These are phyloP conservation scores for Parnassius mnemosyne DNA, from an alignment of 2,888 invertebrate species.

Conservation along the genomic window DNA sequence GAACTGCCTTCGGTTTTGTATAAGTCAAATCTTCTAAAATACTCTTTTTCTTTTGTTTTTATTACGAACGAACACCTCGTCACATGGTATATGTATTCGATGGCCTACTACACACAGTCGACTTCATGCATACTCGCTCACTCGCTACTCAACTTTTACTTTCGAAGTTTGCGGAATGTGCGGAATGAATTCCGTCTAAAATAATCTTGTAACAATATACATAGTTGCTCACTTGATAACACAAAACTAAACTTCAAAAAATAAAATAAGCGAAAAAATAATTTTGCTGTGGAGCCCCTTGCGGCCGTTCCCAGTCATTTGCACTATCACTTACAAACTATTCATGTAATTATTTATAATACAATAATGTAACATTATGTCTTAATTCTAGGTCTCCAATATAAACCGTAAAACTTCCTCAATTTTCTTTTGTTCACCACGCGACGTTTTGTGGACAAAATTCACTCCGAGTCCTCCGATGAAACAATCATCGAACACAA, in stretches of 20 bases:
- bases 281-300: conserved; percentile 31
- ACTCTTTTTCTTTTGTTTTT: conserved; percentile 37
- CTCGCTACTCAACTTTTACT: conserved; percentile 45
- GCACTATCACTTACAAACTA: conserved; percentile 74
- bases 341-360: conserved; percentile 50
- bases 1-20: conserved; percentile 30
- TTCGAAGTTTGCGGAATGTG: conserved; percentile 42
- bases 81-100: conserved; percentile 48
- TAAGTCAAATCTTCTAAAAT: conserved; percentile 36
- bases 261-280: conserved; percentile 39
- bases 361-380: conserved; percentile 72
- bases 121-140: conserved; percentile 33
- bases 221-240: conserved; percentile 3
- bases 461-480: conserved; percentile 47
- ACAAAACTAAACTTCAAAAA: conserved; percentile 14
- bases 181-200: conserved; percentile 32
- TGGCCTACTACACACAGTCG: conserved; percentile 28
- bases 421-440: conserved; percentile 41
- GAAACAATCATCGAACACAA: conserved; percentile 68
- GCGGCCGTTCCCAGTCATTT: conserved; percentile 78
- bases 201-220: conserved; percentile 11
- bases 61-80: conserved; percentile 32
- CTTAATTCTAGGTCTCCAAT: conserved; percentile 70
- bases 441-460: conserved; percentile 45
- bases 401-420: conserved; percentile 56